Percentiles rank a stretch among this genome's conserved stretches.
Evolutionary conservation across 2,888 invertebrate genomes (phyloP).

Genomic region (Microdon myrmicae): DNA sequence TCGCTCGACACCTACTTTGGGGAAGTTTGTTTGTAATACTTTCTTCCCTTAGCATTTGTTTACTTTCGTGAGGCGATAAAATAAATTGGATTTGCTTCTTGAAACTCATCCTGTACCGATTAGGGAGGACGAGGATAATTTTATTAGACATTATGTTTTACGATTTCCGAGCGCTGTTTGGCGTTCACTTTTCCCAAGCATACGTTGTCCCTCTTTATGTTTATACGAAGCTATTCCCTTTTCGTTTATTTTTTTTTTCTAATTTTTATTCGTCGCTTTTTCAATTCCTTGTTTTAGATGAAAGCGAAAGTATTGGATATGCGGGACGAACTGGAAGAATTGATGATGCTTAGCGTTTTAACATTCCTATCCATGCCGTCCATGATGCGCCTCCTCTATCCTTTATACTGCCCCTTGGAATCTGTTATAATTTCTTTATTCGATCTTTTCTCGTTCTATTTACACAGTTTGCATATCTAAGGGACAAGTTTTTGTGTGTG

Average conservation of each 20-base stretch:
- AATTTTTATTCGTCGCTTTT: too few relatives aligned
- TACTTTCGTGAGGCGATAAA: conserved; percentile 44
- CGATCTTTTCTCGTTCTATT: background rate
- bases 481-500: conserved; percentile 18
- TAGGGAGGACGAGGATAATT: conserved; percentile 15
- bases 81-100: conserved; percentile 45
- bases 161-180: conserved; percentile 8
- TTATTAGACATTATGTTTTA: conserved; percentile 37
- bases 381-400: too few relatives aligned
- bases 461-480: conserved; percentile 3
- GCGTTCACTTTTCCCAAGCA: conserved; percentile 29
- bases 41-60: conserved; percentile 31
- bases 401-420: too few relatives aligned
- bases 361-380: conserved; percentile 11
- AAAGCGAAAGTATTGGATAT: too few relatives aligned
- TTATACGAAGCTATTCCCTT: too few relatives aligned
- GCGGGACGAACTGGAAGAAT: too few relatives aligned
- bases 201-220: conserved; percentile 13
- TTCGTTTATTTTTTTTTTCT: conserved; percentile 3
- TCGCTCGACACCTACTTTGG: background rate
- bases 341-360: conserved; percentile 25
- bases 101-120: conserved; percentile 10
- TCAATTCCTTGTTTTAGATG: too few relatives aligned
- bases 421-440: background rate
- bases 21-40: conserved; percentile 8